A percentile compares a stretch with the other conserved stretches of the same genome.
These are phyloP conservation scores for Discoglossus pictus DNA, from an alignment of 2,797 vertebrate species.

Conservation along the genomic window DNA sequence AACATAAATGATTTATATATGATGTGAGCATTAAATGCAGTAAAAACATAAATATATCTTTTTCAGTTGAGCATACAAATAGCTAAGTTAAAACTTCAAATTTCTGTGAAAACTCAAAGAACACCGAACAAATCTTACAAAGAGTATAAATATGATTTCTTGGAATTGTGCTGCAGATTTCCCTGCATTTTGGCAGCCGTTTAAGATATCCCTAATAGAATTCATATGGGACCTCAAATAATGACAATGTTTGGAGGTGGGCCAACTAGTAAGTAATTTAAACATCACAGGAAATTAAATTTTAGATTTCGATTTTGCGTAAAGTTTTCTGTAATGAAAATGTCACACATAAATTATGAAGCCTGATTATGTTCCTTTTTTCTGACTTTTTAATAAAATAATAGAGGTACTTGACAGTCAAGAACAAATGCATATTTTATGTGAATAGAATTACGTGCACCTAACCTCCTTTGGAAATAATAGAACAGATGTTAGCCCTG, in stretches of 20 bases:
- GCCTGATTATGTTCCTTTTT: constrained; percentile 87
- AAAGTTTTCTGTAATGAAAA: constrained; percentile 96
- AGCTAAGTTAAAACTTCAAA: background rate
- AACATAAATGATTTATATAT: too few relatives aligned
- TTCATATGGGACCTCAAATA: constrained; percentile 87
- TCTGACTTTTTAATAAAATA: constrained; percentile 83
- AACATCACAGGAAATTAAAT: constrained; percentile 99
- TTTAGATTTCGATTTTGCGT: constrained; percentile 94
- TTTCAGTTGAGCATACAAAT: too few relatives aligned
- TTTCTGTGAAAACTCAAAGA: background rate
- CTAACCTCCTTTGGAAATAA: constrained; percentile 76
- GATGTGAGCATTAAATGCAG: too few relatives aligned
- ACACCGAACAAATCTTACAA: constrained; percentile 52
- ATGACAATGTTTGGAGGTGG: constrained; percentile 79
- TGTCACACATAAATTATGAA: constrained; percentile 93
- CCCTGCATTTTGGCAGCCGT: constrained; percentile 78
- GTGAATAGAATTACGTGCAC: constrained; percentile 74
- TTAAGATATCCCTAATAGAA: constrained; percentile 87
- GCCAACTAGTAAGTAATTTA: constrained; percentile 91
- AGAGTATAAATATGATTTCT: constrained; percentile 70
- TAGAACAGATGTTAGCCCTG: constrained; percentile 80
- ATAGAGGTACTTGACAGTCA: constrained; percentile 86
- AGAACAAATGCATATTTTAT: constrained; percentile 84
- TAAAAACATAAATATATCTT: too few relatives aligned
- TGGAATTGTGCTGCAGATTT: constrained; percentile 74